Evolutionary conservation across 1,140 invertebrate species (phyloP).

Genomic region (Lycorma delicatula): DNA sequence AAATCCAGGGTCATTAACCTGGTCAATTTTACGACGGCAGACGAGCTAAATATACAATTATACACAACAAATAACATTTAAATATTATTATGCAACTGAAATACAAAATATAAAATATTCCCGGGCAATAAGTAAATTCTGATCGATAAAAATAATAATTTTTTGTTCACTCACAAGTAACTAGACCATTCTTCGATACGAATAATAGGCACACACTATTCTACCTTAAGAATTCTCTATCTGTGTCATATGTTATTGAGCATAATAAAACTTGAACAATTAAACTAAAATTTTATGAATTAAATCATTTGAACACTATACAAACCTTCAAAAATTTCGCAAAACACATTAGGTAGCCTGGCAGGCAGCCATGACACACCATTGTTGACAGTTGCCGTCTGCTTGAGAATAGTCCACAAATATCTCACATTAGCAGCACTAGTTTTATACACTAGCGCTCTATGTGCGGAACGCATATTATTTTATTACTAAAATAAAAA

Average conservation of each 20-base stretch:
- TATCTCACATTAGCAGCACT: conserved; percentile 18
- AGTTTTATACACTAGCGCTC: too few species aligned
- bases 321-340: conserved; percentile 13
- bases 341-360: conserved; percentile 22
- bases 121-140: too few species aligned
- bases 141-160: too few species aligned
- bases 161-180: conserved; percentile 2
- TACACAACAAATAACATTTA: too few species aligned
- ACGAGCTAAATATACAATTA: too few species aligned
- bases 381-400: conserved; percentile 25
- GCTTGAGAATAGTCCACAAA: conserved; percentile 13
- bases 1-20: conserved; percentile 7
- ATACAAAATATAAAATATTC: too few species aligned
- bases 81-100: too few species aligned
- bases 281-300: neutral
- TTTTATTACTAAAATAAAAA: too few species aligned
- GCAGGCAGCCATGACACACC: conserved; percentile 25
- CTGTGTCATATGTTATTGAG: neutral
- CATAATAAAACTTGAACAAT: neutral
- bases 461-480: too few species aligned
- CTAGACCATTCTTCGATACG: neutral
- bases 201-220: too few species aligned
- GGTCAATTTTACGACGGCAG: too few species aligned
- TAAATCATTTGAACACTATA: neutral
- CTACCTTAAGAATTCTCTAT: neutral